These are phyloP conservation scores for Anagrus nilaparvatae DNA, from an alignment of 1,140 invertebrate genomes.

Conservation along the genomic window DNA sequence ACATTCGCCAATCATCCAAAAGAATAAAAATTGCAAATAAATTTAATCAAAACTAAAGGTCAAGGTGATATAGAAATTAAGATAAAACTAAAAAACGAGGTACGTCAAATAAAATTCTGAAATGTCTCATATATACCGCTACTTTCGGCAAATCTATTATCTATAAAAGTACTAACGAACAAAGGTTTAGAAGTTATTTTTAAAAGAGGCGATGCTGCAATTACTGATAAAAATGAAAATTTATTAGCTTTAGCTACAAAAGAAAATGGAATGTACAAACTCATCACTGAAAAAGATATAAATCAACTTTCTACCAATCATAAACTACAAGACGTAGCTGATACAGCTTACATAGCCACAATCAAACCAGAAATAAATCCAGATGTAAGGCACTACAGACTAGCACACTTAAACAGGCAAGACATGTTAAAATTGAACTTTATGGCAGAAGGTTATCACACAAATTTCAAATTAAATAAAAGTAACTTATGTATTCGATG, in stretches of 20 bases:
- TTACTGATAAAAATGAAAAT: background rate
- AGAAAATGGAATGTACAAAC: background rate
- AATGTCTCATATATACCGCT: conserved; percentile 10
- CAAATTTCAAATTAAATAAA: background rate
- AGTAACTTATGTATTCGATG: background rate
- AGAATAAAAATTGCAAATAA: background rate
- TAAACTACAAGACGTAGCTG: no score
- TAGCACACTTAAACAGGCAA: background rate
- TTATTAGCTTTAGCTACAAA: background rate
- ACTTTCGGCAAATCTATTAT: conserved; percentile 11
- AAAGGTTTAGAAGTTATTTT: conserved; percentile 1
- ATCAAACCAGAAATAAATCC: background rate
- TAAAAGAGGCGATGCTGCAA: background rate
- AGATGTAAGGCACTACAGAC: background rate
- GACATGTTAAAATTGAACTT: background rate
- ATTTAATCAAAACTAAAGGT: background rate
- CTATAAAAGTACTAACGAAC: conserved; percentile 1
- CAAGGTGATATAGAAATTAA: conserved; percentile 1
- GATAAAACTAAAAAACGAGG: background rate
- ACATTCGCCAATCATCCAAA: background rate
- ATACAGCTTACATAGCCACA: no score
- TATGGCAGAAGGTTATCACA: background rate
- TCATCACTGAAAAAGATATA: background rate
- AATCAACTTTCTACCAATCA: background rate
- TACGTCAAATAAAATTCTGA: conserved; percentile 9